A percentile compares a stretch with the other conserved stretches of the same genome.
These are phyloP conservation scores for Circaetus cinerascens DNA, from an alignment of 2,113 vertebrate genomes.

Conservation along the genomic window DNA sequence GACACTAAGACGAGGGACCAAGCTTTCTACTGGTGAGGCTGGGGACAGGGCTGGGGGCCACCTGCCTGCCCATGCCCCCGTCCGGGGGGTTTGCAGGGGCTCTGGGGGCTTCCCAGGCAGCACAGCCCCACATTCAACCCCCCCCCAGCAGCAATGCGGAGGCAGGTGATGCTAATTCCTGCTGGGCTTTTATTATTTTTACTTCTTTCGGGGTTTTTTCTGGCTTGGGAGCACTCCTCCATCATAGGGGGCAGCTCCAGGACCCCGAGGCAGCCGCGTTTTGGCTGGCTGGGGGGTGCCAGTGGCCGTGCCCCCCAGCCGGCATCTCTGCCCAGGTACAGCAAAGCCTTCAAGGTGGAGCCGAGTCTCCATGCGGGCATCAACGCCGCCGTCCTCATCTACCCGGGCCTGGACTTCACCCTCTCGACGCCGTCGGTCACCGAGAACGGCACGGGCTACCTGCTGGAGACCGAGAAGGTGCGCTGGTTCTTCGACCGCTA, in stretches of 20 bases:
- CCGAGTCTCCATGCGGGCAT: too few relatives aligned
- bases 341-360: constrained; percentile 72
- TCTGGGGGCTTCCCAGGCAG: neutral
- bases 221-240: neutral
- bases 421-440: too few relatives aligned
- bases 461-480: too few relatives aligned
- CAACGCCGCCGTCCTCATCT: too few relatives aligned
- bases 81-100: fast-evolving
- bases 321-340: constrained; percentile 76
- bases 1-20: constrained; percentile 75
- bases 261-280: fast-evolving
- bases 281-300: neutral
- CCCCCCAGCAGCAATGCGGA: neutral
- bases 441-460: too few relatives aligned
- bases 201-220: neutral
- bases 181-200: neutral
- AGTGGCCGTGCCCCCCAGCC: fast-evolving
- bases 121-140: too few relatives aligned
- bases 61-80: fast-evolving
- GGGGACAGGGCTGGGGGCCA: neutral
- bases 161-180: neutral
- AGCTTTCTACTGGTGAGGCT: constrained; percentile 83
- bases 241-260: neutral
- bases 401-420: too few relatives aligned
- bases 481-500: too few relatives aligned